phyloP scores from a whole-genome alignment of 1,140 invertebrate genomes.

The Orius insidiosus region DNA sequence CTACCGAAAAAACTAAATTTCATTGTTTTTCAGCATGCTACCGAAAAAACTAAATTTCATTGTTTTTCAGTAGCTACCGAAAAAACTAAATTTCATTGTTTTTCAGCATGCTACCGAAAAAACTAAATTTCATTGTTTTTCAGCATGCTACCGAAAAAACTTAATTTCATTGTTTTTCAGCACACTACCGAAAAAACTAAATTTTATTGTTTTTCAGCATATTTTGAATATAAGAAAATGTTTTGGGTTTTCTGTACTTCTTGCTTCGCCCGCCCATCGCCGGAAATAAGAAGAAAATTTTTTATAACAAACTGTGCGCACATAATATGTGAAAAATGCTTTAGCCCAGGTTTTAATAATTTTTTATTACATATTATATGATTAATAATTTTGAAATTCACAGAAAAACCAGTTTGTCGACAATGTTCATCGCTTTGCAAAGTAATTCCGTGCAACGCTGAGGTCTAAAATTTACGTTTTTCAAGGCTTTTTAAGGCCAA shows the following conservation, averaged over 20 bases:
- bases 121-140: too few relatives aligned
- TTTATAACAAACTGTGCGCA: conserved; percentile 10
- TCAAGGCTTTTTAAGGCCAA: too few relatives aligned
- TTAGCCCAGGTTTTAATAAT: neutral
- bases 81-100: too few relatives aligned
- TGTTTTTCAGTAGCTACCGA: too few relatives aligned
- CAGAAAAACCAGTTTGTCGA: neutral
- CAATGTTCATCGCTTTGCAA: conserved; percentile 1
- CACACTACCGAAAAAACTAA: too few relatives aligned
- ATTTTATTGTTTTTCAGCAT: too few relatives aligned
- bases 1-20: too few relatives aligned
- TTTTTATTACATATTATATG: neutral
- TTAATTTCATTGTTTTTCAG: too few relatives aligned
- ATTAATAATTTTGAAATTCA: neutral
- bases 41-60: too few relatives aligned
- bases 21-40: too few relatives aligned
- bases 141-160: conserved; percentile 30
- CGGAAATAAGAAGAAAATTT: conserved; percentile 9
- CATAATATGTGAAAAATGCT: conserved; percentile 8
- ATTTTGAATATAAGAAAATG: conserved; percentile 18
- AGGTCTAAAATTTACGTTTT: conserved; percentile 1
- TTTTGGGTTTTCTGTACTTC: conserved; percentile 19
- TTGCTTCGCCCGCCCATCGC: conserved; percentile 3
- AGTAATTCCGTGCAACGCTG: conserved; percentile 1
- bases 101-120: too few relatives aligned